A percentile compares a stretch with the other conserved stretches of the same genome.
These are phyloP conservation scores for Platyscapa corneri DNA, from an alignment of 1,140 invertebrate species.

Conservation along the genomic window DNA sequence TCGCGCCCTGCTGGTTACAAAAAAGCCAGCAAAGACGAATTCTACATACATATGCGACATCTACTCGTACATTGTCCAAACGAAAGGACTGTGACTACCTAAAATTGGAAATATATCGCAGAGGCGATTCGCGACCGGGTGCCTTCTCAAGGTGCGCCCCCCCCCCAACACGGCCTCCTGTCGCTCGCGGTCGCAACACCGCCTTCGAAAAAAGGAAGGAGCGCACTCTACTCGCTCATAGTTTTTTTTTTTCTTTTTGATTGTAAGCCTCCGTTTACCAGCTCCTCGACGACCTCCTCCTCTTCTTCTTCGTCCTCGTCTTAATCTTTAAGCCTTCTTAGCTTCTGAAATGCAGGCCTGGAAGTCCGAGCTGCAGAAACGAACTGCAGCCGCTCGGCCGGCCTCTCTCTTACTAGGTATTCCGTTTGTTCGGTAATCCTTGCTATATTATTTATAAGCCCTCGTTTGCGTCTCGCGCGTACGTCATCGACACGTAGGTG, in stretches of 20 bases:
- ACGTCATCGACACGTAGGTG: background rate
- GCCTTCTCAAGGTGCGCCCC: background rate
- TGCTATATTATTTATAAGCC: background rate
- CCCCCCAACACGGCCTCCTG: background rate
- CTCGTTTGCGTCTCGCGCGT: background rate
- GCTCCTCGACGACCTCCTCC: background rate
- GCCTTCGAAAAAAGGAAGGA: constrained; percentile 42
- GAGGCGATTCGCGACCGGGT: constrained; percentile 53
- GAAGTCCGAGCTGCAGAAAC: too few species aligned
- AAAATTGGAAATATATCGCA: constrained; percentile 62
- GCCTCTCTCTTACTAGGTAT: too few species aligned
- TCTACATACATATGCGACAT: constrained; percentile 62
- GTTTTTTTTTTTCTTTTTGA: constrained; percentile 56
- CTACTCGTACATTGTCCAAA: constrained; percentile 63
- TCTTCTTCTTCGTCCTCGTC: background rate
- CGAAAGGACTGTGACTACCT: constrained; percentile 67
- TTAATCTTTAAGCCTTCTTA: too few species aligned
- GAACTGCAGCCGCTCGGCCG: too few species aligned
- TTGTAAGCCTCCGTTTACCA: constrained; percentile 57
- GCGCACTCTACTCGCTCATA: constrained; percentile 26
- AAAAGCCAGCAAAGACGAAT: constrained; percentile 31
- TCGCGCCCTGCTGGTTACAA: constrained; percentile 54
- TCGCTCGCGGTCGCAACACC: constrained; percentile 26
- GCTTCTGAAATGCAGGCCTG: too few species aligned
- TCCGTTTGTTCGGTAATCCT: background rate